Base-by-base conservation (phyloP, 37 sponge, comb jelly and placozoan genomes). In the Lycopodina hypogea region DNA sequence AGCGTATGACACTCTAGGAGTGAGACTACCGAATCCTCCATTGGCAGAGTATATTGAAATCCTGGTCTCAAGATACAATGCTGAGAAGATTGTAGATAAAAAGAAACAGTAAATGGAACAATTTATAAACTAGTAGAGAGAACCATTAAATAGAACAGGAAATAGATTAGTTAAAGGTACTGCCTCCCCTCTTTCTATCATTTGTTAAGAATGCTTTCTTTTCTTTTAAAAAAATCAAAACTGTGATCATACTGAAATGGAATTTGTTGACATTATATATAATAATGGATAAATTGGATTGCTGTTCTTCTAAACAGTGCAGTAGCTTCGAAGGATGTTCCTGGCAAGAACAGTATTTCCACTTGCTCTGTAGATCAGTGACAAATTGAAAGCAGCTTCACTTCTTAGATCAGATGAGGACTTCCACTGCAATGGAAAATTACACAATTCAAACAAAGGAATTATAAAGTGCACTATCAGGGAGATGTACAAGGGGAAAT, bases 301-400 rank as follows among this genome's bases (percentile, higher is more conserved):
- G n/a, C n/a, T 67, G 32, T n/a, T 9, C 12, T 15, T 22, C 85
- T 71, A 95, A 32, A 95, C 40, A 29, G 61, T 74, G 63, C 92
- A 92, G 69, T 89, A 92, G 15, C 37, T 48, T 22, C 65, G 42
- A 26, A 95, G 68, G 2, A 83, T 60, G 39, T 86, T 81, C 24
- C 68, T 50, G 22, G 96, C 93, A 36, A 95, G 65, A 22, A 53
- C 69, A 0, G 0, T 63, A 67, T 84, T 87, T 0, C 90, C 93
- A 66, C 87, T 89, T 41, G 70, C 34, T 39, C 69, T 71, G 76
- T 95, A 95, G 76, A 95, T 89, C 14, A 86, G 90, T 0, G 93
- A 85, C 0, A 95, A 74, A 38, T 95, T 95, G 78, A 82, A 92
- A 21, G 90, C 93, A 21, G 96, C 96, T 51, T 95, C 96, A 53